These are phyloP conservation scores for Pithys albifrons DNA, from an alignment of 2,113 vertebrate species.

Conservation along the genomic window DNA sequence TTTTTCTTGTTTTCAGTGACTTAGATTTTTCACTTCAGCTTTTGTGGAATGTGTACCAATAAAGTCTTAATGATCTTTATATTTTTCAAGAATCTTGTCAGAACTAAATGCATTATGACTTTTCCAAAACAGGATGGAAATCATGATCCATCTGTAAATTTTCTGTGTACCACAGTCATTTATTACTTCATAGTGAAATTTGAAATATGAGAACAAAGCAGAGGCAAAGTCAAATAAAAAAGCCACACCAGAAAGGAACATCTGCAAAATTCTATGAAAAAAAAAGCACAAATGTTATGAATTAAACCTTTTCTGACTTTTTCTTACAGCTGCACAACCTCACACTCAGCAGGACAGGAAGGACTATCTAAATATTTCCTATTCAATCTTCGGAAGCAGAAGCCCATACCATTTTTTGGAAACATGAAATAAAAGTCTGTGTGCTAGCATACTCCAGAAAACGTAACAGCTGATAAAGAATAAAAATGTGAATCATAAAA, in stretches of 20 bases:
- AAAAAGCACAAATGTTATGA: slow-evolving; percentile 52
- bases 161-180: slow-evolving; percentile 50
- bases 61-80: not conserved
- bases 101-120: not conserved
- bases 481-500: not conserved
- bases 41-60: not conserved
- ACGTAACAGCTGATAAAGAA: not conserved
- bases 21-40: not conserved
- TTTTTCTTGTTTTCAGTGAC: not conserved
- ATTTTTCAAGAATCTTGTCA: not conserved
- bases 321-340: slow-evolving; percentile 33
- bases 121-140: slow-evolving; percentile 39
- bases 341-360: slow-evolving; percentile 26
- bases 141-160: slow-evolving; percentile 46
- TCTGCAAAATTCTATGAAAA: slow-evolving; percentile 54
- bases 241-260: slow-evolving; percentile 64
- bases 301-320: slow-evolving; percentile 59
- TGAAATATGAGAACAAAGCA: slow-evolving; percentile 62
- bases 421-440: not conserved
- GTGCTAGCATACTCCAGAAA: not conserved
- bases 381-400: not conserved
- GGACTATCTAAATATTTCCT: not conserved
- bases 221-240: slow-evolving; percentile 58
- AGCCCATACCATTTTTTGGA: not conserved
- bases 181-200: slow-evolving; percentile 63